A percentile compares a stretch with the other conserved stretches of the same genome.
These are phyloP conservation scores for Anoplius nigerrimus DNA, from an alignment of 2,888 invertebrate genomes.

Conservation along the genomic window DNA sequence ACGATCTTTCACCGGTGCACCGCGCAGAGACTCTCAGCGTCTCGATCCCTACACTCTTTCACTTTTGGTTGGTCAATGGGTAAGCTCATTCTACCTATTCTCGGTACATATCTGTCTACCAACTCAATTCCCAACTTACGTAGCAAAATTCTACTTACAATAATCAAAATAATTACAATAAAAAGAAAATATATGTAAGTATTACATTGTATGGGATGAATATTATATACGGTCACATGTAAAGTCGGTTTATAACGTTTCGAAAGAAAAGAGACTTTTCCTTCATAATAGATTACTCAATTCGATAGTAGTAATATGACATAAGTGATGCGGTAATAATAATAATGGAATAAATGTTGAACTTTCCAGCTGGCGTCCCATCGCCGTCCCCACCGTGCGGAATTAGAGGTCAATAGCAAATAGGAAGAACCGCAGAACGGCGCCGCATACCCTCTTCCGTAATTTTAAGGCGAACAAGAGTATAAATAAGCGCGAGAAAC, in stretches of 20 bases:
- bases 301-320: no score
- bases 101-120: neutral
- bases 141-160: no score
- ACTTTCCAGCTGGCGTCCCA: slow-evolving; percentile 58
- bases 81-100: slow-evolving; percentile 48
- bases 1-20: slow-evolving; percentile 1
- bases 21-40: slow-evolving; percentile 22
- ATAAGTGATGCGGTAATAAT: no score
- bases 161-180: neutral
- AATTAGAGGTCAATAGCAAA: slow-evolving; percentile 45
- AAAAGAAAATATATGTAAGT: neutral
- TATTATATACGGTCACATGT: no score
- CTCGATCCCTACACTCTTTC: slow-evolving; percentile 60
- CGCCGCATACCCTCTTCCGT: neutral
- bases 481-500: neutral
- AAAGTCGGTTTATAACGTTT: no score
- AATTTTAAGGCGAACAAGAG: neutral
- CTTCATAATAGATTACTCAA: no score
- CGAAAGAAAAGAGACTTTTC: no score
- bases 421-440: slow-evolving; percentile 30
- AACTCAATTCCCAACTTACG: neutral
- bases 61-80: slow-evolving; percentile 75
- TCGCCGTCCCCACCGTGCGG: slow-evolving; percentile 48
- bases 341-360: no score
- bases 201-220: neutral